These are phyloP conservation scores for Felis chaus DNA, from an alignment of 2,113 vertebrate species.

Conservation along the genomic window DNA sequence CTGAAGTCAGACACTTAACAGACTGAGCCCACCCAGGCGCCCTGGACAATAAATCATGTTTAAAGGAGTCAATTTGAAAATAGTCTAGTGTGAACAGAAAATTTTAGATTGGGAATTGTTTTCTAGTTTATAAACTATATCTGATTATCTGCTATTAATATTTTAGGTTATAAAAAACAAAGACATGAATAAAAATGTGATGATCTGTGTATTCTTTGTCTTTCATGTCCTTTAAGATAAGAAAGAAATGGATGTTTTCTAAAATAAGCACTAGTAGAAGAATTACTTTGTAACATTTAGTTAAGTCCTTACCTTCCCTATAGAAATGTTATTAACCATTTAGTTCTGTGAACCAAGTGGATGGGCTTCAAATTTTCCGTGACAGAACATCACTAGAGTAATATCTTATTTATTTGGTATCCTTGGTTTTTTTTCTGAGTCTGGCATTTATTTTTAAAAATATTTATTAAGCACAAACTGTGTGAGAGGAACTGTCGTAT, in stretches of 20 bases:
- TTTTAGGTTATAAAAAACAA: constrained; percentile 1
- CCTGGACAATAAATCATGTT: neutral
- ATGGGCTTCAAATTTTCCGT: neutral
- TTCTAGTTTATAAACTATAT: neutral
- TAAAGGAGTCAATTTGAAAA: neutral
- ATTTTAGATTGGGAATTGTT: neutral
- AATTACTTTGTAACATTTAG: neutral
- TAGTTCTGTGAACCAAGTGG: neutral
- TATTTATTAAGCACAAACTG: neutral
- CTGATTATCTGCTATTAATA: neutral
- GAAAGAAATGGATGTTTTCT: neutral
- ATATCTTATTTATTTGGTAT: neutral
- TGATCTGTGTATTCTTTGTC: neutral
- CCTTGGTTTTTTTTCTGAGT: constrained; percentile 8
- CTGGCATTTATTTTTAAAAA: neutral
- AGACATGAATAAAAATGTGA: neutral
- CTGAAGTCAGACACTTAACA: too few species aligned
- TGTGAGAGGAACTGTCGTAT: neutral
- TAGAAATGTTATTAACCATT: neutral
- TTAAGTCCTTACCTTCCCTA: neutral
- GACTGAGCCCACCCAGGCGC: too few species aligned
- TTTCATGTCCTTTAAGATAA: constrained; percentile 14
- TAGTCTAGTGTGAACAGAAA: neutral
- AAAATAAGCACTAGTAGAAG: neutral
- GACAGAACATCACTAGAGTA: neutral